Evolutionary conservation across 2,797 vertebrate genomes (phyloP).

Genomic region (Knipowitschia caucasica): DNA sequence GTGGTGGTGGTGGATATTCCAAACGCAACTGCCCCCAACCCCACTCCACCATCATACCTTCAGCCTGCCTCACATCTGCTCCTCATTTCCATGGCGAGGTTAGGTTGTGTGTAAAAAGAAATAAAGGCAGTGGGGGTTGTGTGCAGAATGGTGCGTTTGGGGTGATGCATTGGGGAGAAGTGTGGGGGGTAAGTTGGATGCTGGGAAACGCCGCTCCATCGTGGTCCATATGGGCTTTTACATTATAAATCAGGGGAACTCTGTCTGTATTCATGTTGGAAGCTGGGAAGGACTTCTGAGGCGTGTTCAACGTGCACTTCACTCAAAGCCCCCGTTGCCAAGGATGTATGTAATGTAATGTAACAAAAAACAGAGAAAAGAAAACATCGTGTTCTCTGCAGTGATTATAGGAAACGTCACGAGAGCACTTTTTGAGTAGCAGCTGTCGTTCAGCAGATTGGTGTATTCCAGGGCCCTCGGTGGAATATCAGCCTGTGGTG

Average conservation of each 20-base stretch:
- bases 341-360: no score
- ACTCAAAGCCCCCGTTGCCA: no score
- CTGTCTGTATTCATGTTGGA: no score
- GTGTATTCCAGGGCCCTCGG: no score
- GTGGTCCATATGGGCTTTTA: slow-evolving; percentile 21
- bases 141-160: background rate
- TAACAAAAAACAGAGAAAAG: no score
- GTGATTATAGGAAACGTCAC: no score
- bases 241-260: slow-evolving; percentile 18
- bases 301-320: no score
- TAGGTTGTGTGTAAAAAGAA: slow-evolving; percentile 40
- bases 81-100: slow-evolving; percentile 60
- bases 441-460: no score
- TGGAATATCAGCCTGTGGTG: no score
- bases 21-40: background rate
- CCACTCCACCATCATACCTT: background rate
- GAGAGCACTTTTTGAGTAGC: no score
- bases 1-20: slow-evolving; percentile 22
- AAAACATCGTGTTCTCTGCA: no score
- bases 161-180: background rate
- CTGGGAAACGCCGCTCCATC: slow-evolving; percentile 26
- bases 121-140: background rate
- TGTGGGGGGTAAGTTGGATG: slow-evolving; percentile 20
- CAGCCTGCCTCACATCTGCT: slow-evolving; percentile 61
- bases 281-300: no score